A percentile compares a stretch with the other conserved stretches of the same genome.
These are phyloP conservation scores for Gymnodraco acuticeps DNA, from an alignment of 2,797 vertebrate genomes.

Conservation along the genomic window DNA sequence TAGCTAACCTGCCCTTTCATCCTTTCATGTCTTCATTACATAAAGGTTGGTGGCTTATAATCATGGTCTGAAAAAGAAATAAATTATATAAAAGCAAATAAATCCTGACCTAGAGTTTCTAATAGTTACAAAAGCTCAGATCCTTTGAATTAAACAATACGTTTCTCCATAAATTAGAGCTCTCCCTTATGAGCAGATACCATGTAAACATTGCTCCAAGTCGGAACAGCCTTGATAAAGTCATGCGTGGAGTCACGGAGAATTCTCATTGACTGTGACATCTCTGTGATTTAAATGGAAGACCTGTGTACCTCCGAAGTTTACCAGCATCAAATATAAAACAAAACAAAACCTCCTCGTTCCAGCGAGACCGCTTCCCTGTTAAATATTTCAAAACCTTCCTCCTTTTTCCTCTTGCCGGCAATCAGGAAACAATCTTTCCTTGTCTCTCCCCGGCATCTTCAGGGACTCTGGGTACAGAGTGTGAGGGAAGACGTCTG, in stretches of 20 bases:
- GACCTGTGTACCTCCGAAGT: constrained; percentile 78
- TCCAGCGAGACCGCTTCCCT: constrained; percentile 76
- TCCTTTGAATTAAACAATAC: constrained; percentile 57
- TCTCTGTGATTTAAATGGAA: constrained; percentile 81
- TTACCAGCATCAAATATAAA: constrained; percentile 83
- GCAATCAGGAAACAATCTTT: constrained; percentile 85
- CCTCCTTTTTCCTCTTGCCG: constrained; percentile 76
- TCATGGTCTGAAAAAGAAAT: background rate
- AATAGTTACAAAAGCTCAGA: constrained; percentile 18
- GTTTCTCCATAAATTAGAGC: constrained; percentile 48
- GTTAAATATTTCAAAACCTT: constrained; percentile 84
- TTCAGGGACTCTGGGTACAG: constrained; percentile 77
- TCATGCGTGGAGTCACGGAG: constrained; percentile 55
- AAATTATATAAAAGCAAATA: background rate
- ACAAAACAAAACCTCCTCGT: constrained; percentile 81
- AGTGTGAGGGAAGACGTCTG: constrained; percentile 75
- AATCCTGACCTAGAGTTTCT: constrained; percentile 15
- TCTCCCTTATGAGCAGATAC: constrained; percentile 57
- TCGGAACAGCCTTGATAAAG: constrained; percentile 58
- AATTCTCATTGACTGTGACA: constrained; percentile 77
- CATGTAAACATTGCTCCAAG: constrained; percentile 63
- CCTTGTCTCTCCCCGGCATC: constrained; percentile 80
- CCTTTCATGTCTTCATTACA: background rate
- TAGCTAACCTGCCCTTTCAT: background rate
- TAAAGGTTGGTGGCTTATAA: background rate